These are phyloP conservation scores for Cephus pygmeus DNA, from an alignment of 2,888 invertebrate genomes.

Conservation along the genomic window DNA sequence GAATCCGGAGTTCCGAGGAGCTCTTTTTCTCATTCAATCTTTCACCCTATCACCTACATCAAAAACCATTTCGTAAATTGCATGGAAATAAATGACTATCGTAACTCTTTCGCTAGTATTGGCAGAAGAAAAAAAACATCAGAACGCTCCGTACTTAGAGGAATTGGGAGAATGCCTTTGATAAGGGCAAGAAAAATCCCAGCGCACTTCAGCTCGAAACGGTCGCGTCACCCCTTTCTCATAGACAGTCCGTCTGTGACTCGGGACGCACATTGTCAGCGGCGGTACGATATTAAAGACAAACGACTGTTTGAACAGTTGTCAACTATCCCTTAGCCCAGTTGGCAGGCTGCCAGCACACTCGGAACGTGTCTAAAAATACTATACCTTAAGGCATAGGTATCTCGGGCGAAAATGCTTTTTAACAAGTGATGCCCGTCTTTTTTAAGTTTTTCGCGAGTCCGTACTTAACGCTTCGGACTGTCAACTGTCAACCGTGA, in stretches of 20 bases:
- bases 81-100: background rate
- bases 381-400: background rate
- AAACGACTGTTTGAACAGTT: conserved; percentile 52
- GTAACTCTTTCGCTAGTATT: background rate
- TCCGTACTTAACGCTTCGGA: background rate
- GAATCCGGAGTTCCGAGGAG: background rate
- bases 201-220: background rate
- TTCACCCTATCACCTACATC: background rate
- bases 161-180: background rate
- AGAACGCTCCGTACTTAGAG: background rate
- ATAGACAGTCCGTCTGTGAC: background rate
- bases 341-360: conserved; percentile 43
- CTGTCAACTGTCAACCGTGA: background rate
- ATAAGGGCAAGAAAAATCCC: background rate
- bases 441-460: background rate
- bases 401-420: conserved; percentile 26
- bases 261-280: conserved; percentile 7
- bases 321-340: conserved; percentile 46
- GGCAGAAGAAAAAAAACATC: background rate
- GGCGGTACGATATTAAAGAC: conserved; percentile 32
- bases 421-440: background rate
- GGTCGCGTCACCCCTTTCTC: background rate
- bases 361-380: conserved; percentile 10
- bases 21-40: background rate
- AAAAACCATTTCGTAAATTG: background rate